Percentiles rank a stretch among this genome's conserved stretches.
These are phyloP conservation scores for Rhopilema esculentum DNA, from an alignment of 30 jellyfish, hydroid and myxozoan species.

Conservation along the genomic window DNA sequence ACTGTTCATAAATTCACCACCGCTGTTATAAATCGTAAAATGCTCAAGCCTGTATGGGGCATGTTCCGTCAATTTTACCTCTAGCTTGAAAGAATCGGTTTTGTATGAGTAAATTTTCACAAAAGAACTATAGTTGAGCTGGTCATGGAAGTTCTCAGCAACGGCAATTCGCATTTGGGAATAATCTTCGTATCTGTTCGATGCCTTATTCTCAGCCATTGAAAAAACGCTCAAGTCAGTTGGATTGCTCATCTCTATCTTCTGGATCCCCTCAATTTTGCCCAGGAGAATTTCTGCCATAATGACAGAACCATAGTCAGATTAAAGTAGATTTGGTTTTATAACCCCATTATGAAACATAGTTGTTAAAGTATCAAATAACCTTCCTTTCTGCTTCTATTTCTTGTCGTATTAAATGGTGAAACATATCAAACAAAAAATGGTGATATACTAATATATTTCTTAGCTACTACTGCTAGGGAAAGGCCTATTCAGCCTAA, in stretches of 20 bases:
- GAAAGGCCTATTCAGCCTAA: no score
- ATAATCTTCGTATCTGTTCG: background rate
- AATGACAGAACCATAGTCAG: no score
- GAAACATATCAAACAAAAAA: no score
- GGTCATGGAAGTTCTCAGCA: constrained; percentile 50
- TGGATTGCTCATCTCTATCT: constrained; percentile 2
- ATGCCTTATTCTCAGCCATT: background rate
- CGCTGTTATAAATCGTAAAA: background rate
- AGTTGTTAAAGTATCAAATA: no score
- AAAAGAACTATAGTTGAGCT: constrained; percentile 20
- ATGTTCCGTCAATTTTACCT: constrained; percentile 11
- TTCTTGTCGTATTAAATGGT: no score
- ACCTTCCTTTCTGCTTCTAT: no score
- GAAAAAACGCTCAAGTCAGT: constrained; percentile 6
- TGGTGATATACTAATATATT: no score
- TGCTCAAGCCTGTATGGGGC: constrained; percentile 76
- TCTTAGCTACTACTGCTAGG: no score
- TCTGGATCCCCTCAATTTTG: constrained; percentile 9
- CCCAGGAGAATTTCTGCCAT: constrained; percentile 8
- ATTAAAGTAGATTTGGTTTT: no score
- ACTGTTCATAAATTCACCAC: background rate
- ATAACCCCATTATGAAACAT: no score
- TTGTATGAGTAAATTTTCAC: constrained; percentile 41
- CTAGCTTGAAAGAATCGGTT: constrained; percentile 2
- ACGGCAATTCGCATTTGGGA: constrained; percentile 1